Base-by-base conservation (phyloP, 2,888 invertebrate genomes). In the Emmelina monodactyla region DNA sequence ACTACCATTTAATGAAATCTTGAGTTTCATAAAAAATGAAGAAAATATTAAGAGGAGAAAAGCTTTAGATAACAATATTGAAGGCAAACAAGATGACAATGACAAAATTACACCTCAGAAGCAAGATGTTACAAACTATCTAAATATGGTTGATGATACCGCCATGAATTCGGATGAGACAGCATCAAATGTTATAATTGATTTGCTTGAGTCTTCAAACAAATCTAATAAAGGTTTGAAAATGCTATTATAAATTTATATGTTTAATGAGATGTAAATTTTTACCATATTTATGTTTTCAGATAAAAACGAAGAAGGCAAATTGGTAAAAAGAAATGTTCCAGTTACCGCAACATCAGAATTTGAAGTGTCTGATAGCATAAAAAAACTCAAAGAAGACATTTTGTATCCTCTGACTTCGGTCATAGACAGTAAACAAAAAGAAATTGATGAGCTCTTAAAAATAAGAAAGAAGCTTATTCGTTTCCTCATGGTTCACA, bases 381-480 rank as follows among this genome's bases (percentile, higher is more conserved):
- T 42, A 4, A 33, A 42, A 12, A 41, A 49, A 31, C 29, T 63
- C 14, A 50, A 49, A 15, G 37, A 50, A 0, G 44, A 48, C 33
- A 50, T 68, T 1, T 36, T 62, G 3, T 33, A 42, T 15, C 62
- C 66, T 15, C 36, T 75, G 19, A 50, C 41, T 14, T 54, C 51
- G 39, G 50, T 71, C 1, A 60, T 71, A 16, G 41, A 44, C 14
- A 53, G 57, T 7, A 70, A 64, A 43, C 40, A 57, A 37, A 55
- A 46, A 31, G 70, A 73, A 51, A 42, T 69, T 9, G 43, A 54
- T 28, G 53, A 57, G 35, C 46, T 75, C 11, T 33, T 47, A 11
- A 42, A 41, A 15, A 55, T 73, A 2, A 62, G 47, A 49, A 46
- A 52, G 15, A 59, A 58, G 22, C 42, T 72, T 3, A 35, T 54